Percentiles rank a stretch among this genome's conserved stretches.
Conservation (phyloP, 2,113 vertebrate genomes). For the Aegithalos caudatus region DNA sequence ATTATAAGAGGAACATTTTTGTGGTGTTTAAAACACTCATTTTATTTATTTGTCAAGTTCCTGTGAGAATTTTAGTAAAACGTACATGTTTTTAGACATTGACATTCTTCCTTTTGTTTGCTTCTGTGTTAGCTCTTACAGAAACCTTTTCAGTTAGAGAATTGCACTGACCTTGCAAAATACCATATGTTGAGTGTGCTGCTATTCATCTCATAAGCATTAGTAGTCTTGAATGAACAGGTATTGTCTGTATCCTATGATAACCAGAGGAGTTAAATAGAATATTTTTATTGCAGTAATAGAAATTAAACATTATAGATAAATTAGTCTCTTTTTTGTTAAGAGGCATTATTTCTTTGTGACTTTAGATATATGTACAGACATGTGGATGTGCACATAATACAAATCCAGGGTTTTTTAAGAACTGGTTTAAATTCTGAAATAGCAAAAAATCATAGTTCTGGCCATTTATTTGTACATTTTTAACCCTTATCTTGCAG, state of each 20-base stretch:
- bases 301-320: slow-evolving; percentile 8
- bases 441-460: not conserved
- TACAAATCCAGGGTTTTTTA: not conserved
- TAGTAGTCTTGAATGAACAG: not conserved
- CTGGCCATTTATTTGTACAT: not conserved
- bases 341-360: slow-evolving; percentile 13
- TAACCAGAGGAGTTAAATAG: slow-evolving; percentile 4
- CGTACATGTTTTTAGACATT: not conserved
- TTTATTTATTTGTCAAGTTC: slow-evolving; percentile 65
- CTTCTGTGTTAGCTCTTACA: not conserved
- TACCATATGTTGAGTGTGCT: slow-evolving; percentile 22
- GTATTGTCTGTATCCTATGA: not conserved
- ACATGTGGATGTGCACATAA: not conserved
- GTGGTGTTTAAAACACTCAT: not conserved
- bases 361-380: not conserved
- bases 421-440: not conserved
- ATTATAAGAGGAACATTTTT: not conserved
- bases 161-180: slow-evolving; percentile 18
- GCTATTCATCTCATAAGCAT: not conserved
- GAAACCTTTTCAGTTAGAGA: not conserved
- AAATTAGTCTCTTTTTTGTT: not conserved
- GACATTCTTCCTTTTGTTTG: not conserved
- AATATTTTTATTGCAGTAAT: not conserved
- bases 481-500: not conserved
- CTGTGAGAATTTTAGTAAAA: not conserved